Percentiles rank a stretch among this genome's conserved stretches.
phyloP scores from a whole-genome alignment of 2,113 vertebrate species.

The Gasterosteus aculeatus region DNA sequence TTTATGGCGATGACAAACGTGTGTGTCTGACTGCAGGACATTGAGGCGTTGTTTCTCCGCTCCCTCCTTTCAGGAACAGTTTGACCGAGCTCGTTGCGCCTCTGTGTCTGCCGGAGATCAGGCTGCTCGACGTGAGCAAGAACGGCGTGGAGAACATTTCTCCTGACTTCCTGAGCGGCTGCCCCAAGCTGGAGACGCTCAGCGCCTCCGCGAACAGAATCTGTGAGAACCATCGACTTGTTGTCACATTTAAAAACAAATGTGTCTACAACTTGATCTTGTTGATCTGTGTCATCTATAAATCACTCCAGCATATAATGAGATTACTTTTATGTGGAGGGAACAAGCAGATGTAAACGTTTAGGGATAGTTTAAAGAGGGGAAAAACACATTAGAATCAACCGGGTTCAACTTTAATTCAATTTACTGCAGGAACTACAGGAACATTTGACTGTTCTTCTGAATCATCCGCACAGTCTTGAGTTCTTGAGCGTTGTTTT shows the following conservation, averaged over 20 bases:
- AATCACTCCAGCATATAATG: neutral
- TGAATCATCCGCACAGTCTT: neutral
- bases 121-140: slow-evolving; percentile 90
- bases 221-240: slow-evolving; percentile 77
- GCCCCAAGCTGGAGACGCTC: slow-evolving; percentile 88
- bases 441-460: too few relatives aligned
- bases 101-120: slow-evolving; percentile 85
- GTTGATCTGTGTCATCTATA: neutral
- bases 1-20: neutral
- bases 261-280: neutral
- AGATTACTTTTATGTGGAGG: neutral
- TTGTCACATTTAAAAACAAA: neutral
- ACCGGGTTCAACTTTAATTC: neutral
- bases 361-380: neutral
- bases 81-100: slow-evolving; percentile 81
- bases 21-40: neutral
- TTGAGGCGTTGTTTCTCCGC: neutral
- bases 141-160: slow-evolving; percentile 84
- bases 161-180: slow-evolving; percentile 83
- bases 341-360: neutral
- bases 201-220: slow-evolving; percentile 88
- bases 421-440: too few relatives aligned
- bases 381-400: neutral
- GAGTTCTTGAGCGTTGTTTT: neutral
- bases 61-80: slow-evolving; percentile 83